A percentile compares a stretch with the other conserved stretches of the same genome.
phyloP scores from a whole-genome alignment of 2,888 invertebrate species.

The Nomada goodeniana region DNA sequence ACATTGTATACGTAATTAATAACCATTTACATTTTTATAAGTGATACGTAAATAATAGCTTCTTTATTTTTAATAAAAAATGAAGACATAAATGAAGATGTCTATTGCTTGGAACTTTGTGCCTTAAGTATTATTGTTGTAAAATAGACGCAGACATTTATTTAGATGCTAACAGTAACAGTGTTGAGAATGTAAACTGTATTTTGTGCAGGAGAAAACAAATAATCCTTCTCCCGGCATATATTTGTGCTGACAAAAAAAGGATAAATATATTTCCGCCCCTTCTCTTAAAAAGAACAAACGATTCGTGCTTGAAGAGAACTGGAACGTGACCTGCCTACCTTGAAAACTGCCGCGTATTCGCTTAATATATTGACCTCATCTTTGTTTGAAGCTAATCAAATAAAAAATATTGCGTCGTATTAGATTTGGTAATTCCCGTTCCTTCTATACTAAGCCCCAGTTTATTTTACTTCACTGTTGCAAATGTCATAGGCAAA shows the following conservation, averaged over 20 bases:
- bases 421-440: not conserved
- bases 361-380: slow-evolving; percentile 26
- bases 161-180: not conserved
- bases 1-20: not conserved
- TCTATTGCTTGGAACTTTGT: not conserved
- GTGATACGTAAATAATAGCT: not conserved
- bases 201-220: slow-evolving; percentile 5
- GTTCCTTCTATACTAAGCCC: not conserved
- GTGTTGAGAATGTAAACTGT: not conserved
- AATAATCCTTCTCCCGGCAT: not conserved
- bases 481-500: too few species aligned
- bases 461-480: not conserved
- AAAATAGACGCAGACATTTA: too few species aligned
- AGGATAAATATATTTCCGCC: slow-evolving; percentile 6
- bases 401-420: not conserved
- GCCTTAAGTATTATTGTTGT: not conserved
- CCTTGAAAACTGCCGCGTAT: slow-evolving; percentile 42
- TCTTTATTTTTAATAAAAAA: too few species aligned
- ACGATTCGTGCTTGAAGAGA: slow-evolving; percentile 16
- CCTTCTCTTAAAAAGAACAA: slow-evolving; percentile 23
- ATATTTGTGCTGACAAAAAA: slow-evolving; percentile 7
- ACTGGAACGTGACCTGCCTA: slow-evolving; percentile 43
- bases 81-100: too few species aligned
- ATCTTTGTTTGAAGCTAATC: slow-evolving; percentile 19
- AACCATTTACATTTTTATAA: not conserved